A percentile compares a stretch with the other conserved stretches of the same genome.
Evolutionary conservation across 2,113 vertebrate species (phyloP).

Genomic region (Felis chaus): DNA sequence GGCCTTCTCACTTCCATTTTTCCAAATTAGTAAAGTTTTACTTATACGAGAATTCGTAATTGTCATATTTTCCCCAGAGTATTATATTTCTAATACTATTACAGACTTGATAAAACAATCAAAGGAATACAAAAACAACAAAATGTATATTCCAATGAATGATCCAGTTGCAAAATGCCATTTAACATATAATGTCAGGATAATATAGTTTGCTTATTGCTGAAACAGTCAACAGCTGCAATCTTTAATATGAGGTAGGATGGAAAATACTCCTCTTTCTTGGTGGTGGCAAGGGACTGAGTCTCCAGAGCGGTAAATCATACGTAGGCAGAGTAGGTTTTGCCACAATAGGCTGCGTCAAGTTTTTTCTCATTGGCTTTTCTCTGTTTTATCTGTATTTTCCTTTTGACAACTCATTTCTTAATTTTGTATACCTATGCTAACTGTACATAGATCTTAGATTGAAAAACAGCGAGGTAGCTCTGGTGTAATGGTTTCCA

Average conservation of each 20-base stretch:
- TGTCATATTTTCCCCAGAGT: not conserved
- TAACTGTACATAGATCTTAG: not conserved
- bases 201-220: not conserved
- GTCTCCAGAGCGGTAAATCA: conserved; percentile 23
- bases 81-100: not conserved
- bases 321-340: not conserved
- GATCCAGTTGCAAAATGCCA: conserved; percentile 18
- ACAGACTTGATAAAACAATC: not conserved
- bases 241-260: not conserved
- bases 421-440: not conserved
- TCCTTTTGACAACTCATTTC: conserved; percentile 2
- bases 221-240: conserved; percentile 5
- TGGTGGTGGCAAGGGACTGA: conserved; percentile 4
- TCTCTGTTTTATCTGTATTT: not conserved
- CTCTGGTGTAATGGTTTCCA: not conserved
- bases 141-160: not conserved
- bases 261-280: conserved; percentile 68
- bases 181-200: not conserved
- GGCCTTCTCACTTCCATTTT: conserved; percentile 4
- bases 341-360: not conserved
- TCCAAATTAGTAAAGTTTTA: conserved; percentile 47
- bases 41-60: not conserved
- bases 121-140: not conserved
- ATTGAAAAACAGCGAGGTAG: not conserved
- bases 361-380: not conserved